Evolutionary conservation across 1,140 invertebrate species (phyloP).

Genomic region (Drosophila quadrilineata): DNA sequence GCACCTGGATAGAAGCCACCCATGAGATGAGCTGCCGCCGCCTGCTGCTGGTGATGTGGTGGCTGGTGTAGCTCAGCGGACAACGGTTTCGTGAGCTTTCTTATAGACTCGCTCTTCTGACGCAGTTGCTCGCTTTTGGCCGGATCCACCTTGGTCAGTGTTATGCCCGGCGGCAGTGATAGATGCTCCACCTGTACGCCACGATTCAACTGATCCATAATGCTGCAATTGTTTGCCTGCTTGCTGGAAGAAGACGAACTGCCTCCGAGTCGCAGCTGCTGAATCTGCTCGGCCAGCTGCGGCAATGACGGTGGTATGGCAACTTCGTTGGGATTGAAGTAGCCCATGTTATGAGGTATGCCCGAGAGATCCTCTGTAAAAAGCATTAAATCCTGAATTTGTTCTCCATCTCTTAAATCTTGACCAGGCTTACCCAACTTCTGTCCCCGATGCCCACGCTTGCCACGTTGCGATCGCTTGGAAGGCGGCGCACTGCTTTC

Average conservation of each 20-base stretch:
- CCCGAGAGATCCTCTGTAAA: slow-evolving; percentile 63
- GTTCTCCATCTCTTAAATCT: not conserved
- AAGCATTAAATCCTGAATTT: not conserved
- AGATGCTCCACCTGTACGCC: slow-evolving; percentile 87
- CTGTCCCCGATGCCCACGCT: slow-evolving; percentile 60
- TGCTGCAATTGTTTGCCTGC: slow-evolving; percentile 80
- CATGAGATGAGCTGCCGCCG: slow-evolving; percentile 40
- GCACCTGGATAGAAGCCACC: slow-evolving; percentile 54
- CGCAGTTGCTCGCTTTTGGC: slow-evolving; percentile 79
- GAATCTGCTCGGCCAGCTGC: slow-evolving; percentile 54
- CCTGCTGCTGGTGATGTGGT: slow-evolving; percentile 49
- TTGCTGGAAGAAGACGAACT: slow-evolving; percentile 19
- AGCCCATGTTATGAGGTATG: slow-evolving; percentile 77
- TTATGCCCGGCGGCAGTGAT: slow-evolving; percentile 90
- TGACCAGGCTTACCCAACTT: slow-evolving; percentile 54
- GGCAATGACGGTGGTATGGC: slow-evolving; percentile 61
- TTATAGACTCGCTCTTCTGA: slow-evolving; percentile 77
- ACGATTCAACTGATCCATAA: slow-evolving; percentile 84
- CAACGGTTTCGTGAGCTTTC: slow-evolving; percentile 64
- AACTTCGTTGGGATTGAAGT: slow-evolving; percentile 77
- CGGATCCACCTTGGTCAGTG: slow-evolving; percentile 90
- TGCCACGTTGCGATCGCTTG: slow-evolving; percentile 64
- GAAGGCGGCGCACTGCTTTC: slow-evolving; percentile 21
- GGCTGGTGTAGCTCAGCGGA: slow-evolving; percentile 28
- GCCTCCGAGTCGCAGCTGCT: slow-evolving; percentile 56